phyloP scores from a whole-genome alignment of 2,797 vertebrate genomes.

The Forpus xanthops region DNA sequence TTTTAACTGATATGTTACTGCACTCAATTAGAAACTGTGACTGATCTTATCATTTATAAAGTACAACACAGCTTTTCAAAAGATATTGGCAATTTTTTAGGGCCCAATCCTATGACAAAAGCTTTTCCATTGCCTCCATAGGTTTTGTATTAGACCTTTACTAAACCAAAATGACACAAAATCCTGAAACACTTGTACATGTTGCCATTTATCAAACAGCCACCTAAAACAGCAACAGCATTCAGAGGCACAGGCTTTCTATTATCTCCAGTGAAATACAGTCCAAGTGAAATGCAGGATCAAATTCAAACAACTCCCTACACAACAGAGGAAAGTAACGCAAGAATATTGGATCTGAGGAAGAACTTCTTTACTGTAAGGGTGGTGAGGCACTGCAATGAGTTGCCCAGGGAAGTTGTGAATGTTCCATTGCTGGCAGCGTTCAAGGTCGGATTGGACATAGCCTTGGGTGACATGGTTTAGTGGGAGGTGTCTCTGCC shows the following conservation, averaged over 20 bases:
- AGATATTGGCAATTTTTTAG: conserved; percentile 35
- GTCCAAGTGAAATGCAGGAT: background rate
- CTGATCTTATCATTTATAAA: background rate
- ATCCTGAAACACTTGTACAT: background rate
- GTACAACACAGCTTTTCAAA: background rate
- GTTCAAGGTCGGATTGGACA: too few relatives aligned
- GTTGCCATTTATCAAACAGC: conserved; percentile 26
- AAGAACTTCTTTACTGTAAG: too few relatives aligned
- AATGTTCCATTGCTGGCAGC: too few relatives aligned
- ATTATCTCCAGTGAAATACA: background rate
- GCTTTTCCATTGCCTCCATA: background rate
- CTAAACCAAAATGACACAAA: conserved; percentile 36
- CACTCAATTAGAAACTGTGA: background rate
- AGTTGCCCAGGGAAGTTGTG: too few relatives aligned
- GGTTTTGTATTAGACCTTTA: background rate
- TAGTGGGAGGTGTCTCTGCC: too few relatives aligned
- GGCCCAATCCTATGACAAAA: conserved; percentile 25
- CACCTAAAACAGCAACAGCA: background rate
- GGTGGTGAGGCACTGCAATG: too few relatives aligned
- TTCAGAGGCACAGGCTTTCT: background rate
- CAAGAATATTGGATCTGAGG: too few relatives aligned
- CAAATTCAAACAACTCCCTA: background rate
- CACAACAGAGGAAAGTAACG: background rate
- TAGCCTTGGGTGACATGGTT: too few relatives aligned
- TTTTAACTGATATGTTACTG: background rate